Base-by-base conservation (phyloP, 1,140 invertebrate species). In the Magallana ariakensis region DNA sequence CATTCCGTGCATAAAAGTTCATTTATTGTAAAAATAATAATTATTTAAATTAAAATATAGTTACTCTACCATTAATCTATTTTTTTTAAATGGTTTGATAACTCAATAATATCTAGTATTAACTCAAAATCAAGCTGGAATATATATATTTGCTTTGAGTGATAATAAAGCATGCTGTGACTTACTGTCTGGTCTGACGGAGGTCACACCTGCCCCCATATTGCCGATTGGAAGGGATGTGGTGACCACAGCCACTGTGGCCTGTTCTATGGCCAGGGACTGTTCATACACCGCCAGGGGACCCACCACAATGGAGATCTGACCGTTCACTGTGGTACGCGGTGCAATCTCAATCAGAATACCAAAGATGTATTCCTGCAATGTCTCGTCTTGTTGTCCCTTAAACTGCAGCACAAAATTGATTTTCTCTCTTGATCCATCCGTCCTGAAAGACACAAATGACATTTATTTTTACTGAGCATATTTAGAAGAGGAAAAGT, bases 321-420 rank as follows among this genome's bases (percentile, higher is more conserved):
- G 87, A 16, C 87, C 87, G 55, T 86, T 81, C 0, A 88, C 87
- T 26, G 87, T 88, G 60, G 80, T 85, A 22, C 87, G 81, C 0
- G 87, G 85, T 6, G 87, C 87, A 62, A 83, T 88, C 19, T 88
- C 87, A 84, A 88, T 88, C 82, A 88, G 56, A 26, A 88, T 58
- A 22, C 85, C 87, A 70, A 85, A 83, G 46, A 88, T 88, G 10
- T 85, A 84, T 10, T 85, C 84, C 56, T 85, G 75, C n/a, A 86
- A 54, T 3, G 85, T 75, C 55, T 85, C 46, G 16, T 86, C 87
- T 62, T 88, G 87, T 80, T 88, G 80, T 22, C 87, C 87, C 57
- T 84, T 70, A 53, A 88, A 88, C 46, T 62, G 85, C 9, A 88
- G 85, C 16, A 84, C 66, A 19, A 88, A 88, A 62, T 86, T 86